These are phyloP conservation scores for Aspidapion aeneum DNA, from an alignment of 2,888 invertebrate species.

Conservation along the genomic window DNA sequence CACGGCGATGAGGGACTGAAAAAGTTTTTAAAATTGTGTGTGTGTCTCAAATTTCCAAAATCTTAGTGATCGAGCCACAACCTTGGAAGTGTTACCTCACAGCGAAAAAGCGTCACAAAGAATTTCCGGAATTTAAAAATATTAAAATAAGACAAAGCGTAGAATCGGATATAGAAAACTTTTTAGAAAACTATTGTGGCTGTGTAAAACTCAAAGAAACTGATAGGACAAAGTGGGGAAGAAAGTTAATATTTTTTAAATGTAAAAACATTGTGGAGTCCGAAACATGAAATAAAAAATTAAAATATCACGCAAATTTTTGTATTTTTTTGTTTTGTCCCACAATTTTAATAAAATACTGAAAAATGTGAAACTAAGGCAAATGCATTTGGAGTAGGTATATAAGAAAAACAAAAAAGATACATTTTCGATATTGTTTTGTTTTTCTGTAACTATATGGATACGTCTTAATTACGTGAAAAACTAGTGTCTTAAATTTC, in stretches of 20 bases:
- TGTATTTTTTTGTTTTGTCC: no score
- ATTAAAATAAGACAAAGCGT: slow-evolving; percentile 62
- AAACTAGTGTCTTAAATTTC: slow-evolving; percentile 60
- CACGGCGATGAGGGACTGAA: slow-evolving; percentile 70
- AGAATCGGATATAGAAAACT: slow-evolving; percentile 58
- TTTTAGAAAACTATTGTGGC: slow-evolving; percentile 48
- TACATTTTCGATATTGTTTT: slow-evolving; percentile 67
- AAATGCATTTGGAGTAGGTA: slow-evolving; percentile 46
- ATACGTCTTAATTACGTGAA: slow-evolving; percentile 76
- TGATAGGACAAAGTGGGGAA: slow-evolving; percentile 62
- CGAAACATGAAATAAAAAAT: no score
- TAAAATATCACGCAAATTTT: no score
- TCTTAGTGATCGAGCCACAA: slow-evolving; percentile 76
- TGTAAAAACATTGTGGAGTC: no score
- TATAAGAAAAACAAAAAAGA: slow-evolving; percentile 40
- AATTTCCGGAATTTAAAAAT: slow-evolving; percentile 58
- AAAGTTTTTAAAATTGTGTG: slow-evolving; percentile 58
- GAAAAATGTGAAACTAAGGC: no score
- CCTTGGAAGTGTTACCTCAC: slow-evolving; percentile 81
- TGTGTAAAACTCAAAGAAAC: slow-evolving; percentile 58
- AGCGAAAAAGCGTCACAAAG: slow-evolving; percentile 68
- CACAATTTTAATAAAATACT: no score
- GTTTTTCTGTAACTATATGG: slow-evolving; percentile 89
- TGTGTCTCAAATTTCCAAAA: slow-evolving; percentile 53
- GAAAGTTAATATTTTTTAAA: slow-evolving; percentile 62